These are phyloP conservation scores for Myotis myotis DNA, from an alignment of 2,797 vertebrate genomes.

Conservation along the genomic window DNA sequence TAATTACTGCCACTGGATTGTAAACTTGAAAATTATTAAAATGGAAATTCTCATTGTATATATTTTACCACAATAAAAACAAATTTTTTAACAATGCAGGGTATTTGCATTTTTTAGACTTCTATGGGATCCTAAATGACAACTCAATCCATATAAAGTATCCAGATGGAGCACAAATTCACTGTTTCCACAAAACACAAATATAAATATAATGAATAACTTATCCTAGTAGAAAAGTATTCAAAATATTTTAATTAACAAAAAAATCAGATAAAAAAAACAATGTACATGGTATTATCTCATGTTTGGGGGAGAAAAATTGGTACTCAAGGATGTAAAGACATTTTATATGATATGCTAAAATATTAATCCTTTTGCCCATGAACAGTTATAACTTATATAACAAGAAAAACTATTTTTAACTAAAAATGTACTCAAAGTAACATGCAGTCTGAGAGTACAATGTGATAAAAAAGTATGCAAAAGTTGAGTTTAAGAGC, in stretches of 20 bases:
- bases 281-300: not conserved
- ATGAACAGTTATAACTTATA: not conserved
- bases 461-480: not conserved
- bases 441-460: not conserved
- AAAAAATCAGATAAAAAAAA: not conserved
- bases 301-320: not conserved
- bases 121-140: not conserved
- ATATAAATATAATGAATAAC: constrained; percentile 8
- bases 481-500: not conserved
- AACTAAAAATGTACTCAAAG: constrained; percentile 1
- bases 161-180: not conserved
- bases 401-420: not conserved
- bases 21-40: not conserved
- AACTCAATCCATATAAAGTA: not conserved
- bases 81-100: not conserved
- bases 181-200: not conserved
- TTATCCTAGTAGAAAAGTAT: constrained; percentile 22
- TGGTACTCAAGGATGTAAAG: not conserved
- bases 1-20: not conserved
- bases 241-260: not conserved
- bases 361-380: not conserved
- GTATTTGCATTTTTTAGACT: not conserved
- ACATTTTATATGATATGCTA: not conserved
- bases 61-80: not conserved
- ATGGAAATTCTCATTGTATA: not conserved